Evolutionary conservation across 2,797 vertebrate genomes (phyloP).

Genomic region (Diplodus sargus): DNA sequence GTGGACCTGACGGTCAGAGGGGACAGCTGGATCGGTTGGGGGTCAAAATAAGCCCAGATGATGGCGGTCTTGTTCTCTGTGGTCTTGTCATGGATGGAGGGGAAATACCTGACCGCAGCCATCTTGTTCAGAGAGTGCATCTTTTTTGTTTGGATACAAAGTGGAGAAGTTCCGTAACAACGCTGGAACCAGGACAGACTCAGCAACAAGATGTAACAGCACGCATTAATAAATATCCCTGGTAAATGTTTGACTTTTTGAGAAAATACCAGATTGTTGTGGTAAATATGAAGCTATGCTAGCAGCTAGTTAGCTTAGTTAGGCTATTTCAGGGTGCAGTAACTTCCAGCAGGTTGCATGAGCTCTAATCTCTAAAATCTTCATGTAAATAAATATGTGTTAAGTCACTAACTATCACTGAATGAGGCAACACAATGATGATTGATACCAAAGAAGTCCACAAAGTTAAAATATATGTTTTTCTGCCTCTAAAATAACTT

Average conservation of each 20-base stretch:
- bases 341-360: too few species aligned
- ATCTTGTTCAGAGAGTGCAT: slow-evolving; percentile 39
- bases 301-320: too few species aligned
- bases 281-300: too few species aligned
- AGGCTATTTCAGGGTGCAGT: too few species aligned
- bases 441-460: too few species aligned
- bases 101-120: slow-evolving; percentile 29
- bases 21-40: neutral
- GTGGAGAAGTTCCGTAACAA: neutral
- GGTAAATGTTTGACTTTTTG: neutral
- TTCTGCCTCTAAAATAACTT: too few species aligned
- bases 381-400: too few species aligned
- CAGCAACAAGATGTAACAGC: neutral
- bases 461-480: too few species aligned
- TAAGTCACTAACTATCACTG: too few species aligned
- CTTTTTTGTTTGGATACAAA: slow-evolving; percentile 50
- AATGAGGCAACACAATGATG: too few species aligned
- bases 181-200: slow-evolving; percentile 22
- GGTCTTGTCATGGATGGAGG: slow-evolving; percentile 19
- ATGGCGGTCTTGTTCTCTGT: neutral
- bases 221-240: neutral
- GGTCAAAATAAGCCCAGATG: neutral
- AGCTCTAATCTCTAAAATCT: too few species aligned
- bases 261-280: too few species aligned
- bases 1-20: neutral